These are phyloP conservation scores for Cartodere bifasciata DNA, from an alignment of 2,888 invertebrate species.

Conservation along the genomic window DNA sequence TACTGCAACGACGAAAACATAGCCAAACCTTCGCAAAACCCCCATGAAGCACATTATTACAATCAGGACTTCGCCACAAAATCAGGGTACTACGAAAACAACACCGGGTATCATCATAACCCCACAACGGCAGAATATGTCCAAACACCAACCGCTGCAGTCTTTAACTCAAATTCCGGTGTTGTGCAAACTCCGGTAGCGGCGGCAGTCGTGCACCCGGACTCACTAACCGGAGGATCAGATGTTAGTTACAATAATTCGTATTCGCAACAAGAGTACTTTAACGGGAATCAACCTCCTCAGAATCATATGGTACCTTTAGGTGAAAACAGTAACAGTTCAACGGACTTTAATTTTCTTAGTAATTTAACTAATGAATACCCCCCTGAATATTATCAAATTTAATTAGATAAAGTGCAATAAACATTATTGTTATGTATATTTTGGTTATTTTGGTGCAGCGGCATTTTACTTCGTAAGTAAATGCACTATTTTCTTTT, in stretches of 20 bases:
- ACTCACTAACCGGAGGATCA: conserved; percentile 45
- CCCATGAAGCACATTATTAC: conserved; percentile 29
- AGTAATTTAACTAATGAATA: conserved; percentile 88
- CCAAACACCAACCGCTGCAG: conserved; percentile 37
- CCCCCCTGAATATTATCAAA: conserved; percentile 80
- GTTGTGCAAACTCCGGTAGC: conserved; percentile 35
- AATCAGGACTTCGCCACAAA: conserved; percentile 26
- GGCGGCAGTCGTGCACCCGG: conserved; percentile 46
- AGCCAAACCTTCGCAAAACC: no score
- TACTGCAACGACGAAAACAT: no score
- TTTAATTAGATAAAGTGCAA: conserved; percentile 41
- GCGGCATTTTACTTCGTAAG: no score
- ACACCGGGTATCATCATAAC: conserved; percentile 37
- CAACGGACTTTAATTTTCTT: conserved; percentile 89
- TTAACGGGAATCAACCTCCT: conserved; percentile 35
- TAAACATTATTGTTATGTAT: conserved; percentile 18
- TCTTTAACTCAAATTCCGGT: conserved; percentile 35
- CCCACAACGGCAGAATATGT: conserved; percentile 33
- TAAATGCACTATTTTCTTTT: no score
- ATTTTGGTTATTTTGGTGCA: no score
- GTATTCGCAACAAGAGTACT: conserved; percentile 55
- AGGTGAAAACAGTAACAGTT: conserved; percentile 77
- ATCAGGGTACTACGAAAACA: conserved; percentile 44
- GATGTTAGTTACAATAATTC: conserved; percentile 56
- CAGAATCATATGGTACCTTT: conserved; percentile 31